Evolutionary conservation across 2,888 invertebrate species (phyloP).

Genomic region (Heliconius charithonia): DNA sequence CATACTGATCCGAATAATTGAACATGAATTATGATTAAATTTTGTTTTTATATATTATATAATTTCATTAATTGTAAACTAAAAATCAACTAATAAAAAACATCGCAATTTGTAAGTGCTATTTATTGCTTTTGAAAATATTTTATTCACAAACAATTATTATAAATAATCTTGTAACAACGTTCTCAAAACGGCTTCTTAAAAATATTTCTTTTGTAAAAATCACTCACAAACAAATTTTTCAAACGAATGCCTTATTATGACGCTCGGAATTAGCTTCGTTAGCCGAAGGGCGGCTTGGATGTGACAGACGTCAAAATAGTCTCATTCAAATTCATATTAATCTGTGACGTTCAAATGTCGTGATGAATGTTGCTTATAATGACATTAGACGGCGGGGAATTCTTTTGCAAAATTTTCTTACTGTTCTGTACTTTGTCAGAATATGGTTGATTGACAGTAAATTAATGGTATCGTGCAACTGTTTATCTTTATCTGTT

Average conservation of each 20-base stretch:
- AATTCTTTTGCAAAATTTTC: conserved; percentile 34
- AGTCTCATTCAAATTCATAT: conserved; percentile 64
- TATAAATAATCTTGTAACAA: not conserved
- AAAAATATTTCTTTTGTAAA: conserved; percentile 21
- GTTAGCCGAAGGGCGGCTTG: conserved; percentile 76
- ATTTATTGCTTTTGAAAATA: not conserved
- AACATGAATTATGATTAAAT: not conserved
- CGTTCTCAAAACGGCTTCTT: not conserved
- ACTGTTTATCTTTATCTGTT: conserved; percentile 11
- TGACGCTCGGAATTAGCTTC: conserved; percentile 69
- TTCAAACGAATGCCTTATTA: conserved; percentile 60
- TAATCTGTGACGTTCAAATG: conserved; percentile 54
- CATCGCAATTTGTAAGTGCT: not conserved
- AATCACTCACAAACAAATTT: conserved; percentile 47
- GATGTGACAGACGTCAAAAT: conserved; percentile 78
- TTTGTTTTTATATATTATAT: not conserved
- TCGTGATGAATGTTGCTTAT: conserved; percentile 47
- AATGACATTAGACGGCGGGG: conserved; percentile 39
- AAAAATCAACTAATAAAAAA: not conserved
- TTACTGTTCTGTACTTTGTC: not conserved
- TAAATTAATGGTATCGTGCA: conserved; percentile 19
- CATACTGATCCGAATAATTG: not conserved
- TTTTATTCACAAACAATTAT: not conserved
- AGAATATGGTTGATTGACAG: conserved; percentile 20
- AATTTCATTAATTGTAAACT: not conserved